These are phyloP conservation scores for Quiscalus mexicanus DNA, from an alignment of 2,113 vertebrate genomes.

Conservation along the genomic window DNA sequence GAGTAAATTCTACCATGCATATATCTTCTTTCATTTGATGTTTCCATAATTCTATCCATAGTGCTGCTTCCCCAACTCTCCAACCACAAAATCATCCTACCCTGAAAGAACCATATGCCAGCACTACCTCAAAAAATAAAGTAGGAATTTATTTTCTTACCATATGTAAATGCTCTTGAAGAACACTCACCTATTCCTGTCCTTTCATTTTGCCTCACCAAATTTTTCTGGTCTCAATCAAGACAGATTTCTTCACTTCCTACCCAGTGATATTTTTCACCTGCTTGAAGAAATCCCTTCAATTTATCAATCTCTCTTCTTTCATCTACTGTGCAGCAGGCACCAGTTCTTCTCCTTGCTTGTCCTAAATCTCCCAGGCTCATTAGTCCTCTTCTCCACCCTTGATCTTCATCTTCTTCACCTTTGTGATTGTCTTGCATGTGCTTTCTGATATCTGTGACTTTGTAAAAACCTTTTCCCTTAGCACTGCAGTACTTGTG, in stretches of 20 bases:
- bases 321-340: constrained; percentile 34
- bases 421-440: constrained; percentile 52
- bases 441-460: constrained; percentile 46
- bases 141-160: background rate
- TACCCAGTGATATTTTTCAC: constrained; percentile 14
- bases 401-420: constrained; percentile 70
- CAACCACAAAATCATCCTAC: background rate
- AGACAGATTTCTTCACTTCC: constrained; percentile 14
- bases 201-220: background rate
- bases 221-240: background rate
- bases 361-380: constrained; percentile 39
- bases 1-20: background rate
- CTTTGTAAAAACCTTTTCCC: constrained; percentile 62
- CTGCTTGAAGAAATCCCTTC: constrained; percentile 32
- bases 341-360: constrained; percentile 18
- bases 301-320: constrained; percentile 24
- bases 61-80: background rate
- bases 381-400: constrained; percentile 44
- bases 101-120: background rate
- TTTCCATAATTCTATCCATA: background rate
- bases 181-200: background rate
- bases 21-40: background rate
- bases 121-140: background rate
- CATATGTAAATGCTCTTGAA: background rate
- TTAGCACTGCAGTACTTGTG: constrained; percentile 51